Percentiles rank a stretch among this genome's conserved stretches.
Evolutionary conservation across 1,140 invertebrate species (phyloP).

Genomic region (Drosophila pseudoananassae): DNA sequence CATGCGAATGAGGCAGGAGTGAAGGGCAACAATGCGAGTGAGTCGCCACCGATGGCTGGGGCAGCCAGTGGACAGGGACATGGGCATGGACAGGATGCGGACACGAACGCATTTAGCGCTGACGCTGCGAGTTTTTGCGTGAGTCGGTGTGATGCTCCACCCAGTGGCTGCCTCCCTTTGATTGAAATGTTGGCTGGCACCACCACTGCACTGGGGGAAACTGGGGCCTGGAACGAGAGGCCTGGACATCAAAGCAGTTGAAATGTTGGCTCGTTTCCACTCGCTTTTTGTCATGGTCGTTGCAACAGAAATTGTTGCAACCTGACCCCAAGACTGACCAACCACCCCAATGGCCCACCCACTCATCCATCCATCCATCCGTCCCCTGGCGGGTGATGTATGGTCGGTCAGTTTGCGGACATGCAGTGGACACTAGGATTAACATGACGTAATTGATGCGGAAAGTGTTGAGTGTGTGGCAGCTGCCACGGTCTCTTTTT

Average conservation of each 20-base stretch:
- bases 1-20: slow-evolving; percentile 51
- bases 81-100: slow-evolving; percentile 49
- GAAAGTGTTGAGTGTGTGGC: slow-evolving; percentile 81
- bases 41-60: slow-evolving; percentile 38
- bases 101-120: slow-evolving; percentile 78
- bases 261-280: slow-evolving; percentile 58
- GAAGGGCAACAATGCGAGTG: slow-evolving; percentile 33
- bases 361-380: slow-evolving; percentile 1
- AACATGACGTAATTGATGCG: slow-evolving; percentile 83
- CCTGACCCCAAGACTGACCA: background rate
- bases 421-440: slow-evolving; percentile 83
- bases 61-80: slow-evolving; percentile 24
- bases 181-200: slow-evolving; percentile 78
- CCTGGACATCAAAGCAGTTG: slow-evolving; percentile 62
- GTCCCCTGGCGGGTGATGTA: slow-evolving; percentile 67
- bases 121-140: slow-evolving; percentile 72
- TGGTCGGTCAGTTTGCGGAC: slow-evolving; percentile 83
- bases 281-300: slow-evolving; percentile 69
- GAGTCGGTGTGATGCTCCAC: slow-evolving; percentile 57
- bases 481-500: slow-evolving; percentile 46
- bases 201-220: slow-evolving; percentile 8
- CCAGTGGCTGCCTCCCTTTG: slow-evolving; percentile 43
- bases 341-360: slow-evolving; percentile 5
- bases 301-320: slow-evolving; percentile 64
- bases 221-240: background rate